Conservation (phyloP, 2,888 invertebrate genomes). For the Abrostola triplasia region DNA sequence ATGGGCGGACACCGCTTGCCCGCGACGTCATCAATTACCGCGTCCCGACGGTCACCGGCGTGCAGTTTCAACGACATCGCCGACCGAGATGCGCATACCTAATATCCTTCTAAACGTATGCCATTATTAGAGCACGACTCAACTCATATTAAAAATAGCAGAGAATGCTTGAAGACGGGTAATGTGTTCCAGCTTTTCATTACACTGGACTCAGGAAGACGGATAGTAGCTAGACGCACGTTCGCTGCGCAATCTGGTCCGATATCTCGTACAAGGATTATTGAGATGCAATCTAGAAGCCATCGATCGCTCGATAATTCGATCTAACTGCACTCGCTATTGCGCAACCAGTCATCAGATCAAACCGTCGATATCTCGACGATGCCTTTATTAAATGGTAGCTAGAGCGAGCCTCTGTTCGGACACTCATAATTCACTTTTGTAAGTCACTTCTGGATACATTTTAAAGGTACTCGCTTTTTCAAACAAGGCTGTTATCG, state of each 20-base stretch:
- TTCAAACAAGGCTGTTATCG: slow-evolving; percentile 35
- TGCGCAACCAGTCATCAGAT: slow-evolving; percentile 84
- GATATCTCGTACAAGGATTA: slow-evolving; percentile 82
- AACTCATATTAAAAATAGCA: slow-evolving; percentile 51
- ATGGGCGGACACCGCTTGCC: slow-evolving; percentile 87
- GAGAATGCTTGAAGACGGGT: slow-evolving; percentile 27
- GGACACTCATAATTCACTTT: slow-evolving; percentile 57
- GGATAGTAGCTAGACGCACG: slow-evolving; percentile 72
- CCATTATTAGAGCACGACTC: slow-evolving; percentile 71
- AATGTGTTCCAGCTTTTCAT: slow-evolving; percentile 59
- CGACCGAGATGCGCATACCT: slow-evolving; percentile 77
- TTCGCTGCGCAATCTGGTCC: slow-evolving; percentile 75
- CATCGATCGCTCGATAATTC: slow-evolving; percentile 85
- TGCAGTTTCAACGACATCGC: slow-evolving; percentile 70
- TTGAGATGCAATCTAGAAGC: slow-evolving; percentile 87
- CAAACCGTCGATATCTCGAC: slow-evolving; percentile 74
- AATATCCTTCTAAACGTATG: slow-evolving; percentile 74
- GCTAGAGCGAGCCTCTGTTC: slow-evolving; percentile 61
- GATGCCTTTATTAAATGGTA: slow-evolving; percentile 87
- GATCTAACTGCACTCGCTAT: slow-evolving; percentile 81
- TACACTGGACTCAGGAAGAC: slow-evolving; percentile 76
- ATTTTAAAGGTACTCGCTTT: slow-evolving; percentile 39
- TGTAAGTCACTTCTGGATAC: slow-evolving; percentile 51
- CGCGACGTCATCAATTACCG: slow-evolving; percentile 88
- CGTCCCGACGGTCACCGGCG: slow-evolving; percentile 85